phyloP scores from a whole-genome alignment of 2,888 invertebrate species.

The Helleia helle region DNA sequence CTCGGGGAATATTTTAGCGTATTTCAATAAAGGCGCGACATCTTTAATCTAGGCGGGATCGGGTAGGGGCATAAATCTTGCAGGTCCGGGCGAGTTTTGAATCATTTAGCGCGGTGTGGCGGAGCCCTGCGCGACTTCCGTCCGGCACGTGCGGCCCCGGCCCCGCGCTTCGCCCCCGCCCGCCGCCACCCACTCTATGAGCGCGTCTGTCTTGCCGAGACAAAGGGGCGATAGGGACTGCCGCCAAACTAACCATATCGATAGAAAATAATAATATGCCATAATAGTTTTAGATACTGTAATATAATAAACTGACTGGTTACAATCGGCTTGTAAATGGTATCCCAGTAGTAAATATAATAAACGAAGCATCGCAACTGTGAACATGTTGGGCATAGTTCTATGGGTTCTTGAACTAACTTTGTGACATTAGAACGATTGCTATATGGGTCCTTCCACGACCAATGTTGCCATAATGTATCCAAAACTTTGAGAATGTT shows the following conservation, averaged over 20 bases:
- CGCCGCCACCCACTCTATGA: conserved; percentile 35
- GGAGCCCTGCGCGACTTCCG: conserved; percentile 64
- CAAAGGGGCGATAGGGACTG: conserved; percentile 61
- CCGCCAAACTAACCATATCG: conserved; percentile 24
- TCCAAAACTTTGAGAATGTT: no score
- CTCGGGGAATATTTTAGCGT: conserved; percentile 49
- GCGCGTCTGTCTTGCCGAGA: conserved; percentile 72
- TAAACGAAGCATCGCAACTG: no score
- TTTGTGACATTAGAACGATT: no score
- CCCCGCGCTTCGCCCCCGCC: conserved; percentile 26
- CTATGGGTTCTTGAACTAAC: no score
- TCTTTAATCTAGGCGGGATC: conserved; percentile 69
- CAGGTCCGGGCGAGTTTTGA: conserved; percentile 71
- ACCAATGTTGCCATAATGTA: no score
- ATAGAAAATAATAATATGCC: no score
- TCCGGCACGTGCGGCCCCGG: conserved; percentile 60
- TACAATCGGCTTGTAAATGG: no score
- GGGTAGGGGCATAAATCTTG: conserved; percentile 72
- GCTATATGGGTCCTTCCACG: no score
- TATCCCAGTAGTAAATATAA: no score
- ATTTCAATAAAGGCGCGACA: conserved; percentile 72
- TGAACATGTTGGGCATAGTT: no score
- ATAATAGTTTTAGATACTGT: no score
- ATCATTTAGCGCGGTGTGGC: conserved; percentile 67
- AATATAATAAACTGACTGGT: no score